Conservation (phyloP, 2,888 invertebrate species). For the Ormyrus nitidulus region DNA sequence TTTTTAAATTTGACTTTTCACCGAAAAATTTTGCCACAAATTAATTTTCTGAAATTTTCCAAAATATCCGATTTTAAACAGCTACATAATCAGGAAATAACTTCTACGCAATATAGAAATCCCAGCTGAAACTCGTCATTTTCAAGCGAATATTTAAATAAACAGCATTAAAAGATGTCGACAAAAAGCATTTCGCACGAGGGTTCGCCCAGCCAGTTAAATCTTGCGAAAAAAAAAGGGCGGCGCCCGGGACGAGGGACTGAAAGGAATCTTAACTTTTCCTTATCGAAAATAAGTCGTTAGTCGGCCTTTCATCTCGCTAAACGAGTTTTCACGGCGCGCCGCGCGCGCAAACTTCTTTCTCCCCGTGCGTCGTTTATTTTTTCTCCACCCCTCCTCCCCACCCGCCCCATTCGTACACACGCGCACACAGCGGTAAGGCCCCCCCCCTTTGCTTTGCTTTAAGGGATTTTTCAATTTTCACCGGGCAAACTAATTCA, state of each 20-base stretch:
- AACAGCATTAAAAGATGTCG: background rate
- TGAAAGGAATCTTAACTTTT: conserved; percentile 73
- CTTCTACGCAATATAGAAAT: no score
- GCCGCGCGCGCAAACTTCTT: conserved; percentile 64
- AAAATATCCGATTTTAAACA: no score
- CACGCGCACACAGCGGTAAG: conserved; percentile 6
- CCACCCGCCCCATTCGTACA: conserved; percentile 10
- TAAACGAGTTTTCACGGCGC: conserved; percentile 75
- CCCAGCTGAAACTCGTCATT: background rate
- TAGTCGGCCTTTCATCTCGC: conserved; percentile 74
- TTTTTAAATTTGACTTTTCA: no score
- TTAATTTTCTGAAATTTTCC: no score
- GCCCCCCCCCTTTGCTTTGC: conserved; percentile 63
- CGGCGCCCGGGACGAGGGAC: conserved; percentile 23
- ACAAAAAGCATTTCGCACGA: background rate
- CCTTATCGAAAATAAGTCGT: conserved; percentile 76
- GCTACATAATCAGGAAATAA: no score
- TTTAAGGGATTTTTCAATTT: conserved; percentile 75
- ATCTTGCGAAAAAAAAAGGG: conserved; percentile 16
- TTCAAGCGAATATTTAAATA: conserved; percentile 27
- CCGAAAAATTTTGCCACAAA: no score
- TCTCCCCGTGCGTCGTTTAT: conserved; percentile 51
- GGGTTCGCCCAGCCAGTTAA: background rate
- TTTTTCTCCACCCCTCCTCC: conserved; percentile 41
- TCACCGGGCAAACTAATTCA: conserved; percentile 71